Conservation (phyloP, 2,888 invertebrate genomes). For the Cetonia aurata region DNA sequence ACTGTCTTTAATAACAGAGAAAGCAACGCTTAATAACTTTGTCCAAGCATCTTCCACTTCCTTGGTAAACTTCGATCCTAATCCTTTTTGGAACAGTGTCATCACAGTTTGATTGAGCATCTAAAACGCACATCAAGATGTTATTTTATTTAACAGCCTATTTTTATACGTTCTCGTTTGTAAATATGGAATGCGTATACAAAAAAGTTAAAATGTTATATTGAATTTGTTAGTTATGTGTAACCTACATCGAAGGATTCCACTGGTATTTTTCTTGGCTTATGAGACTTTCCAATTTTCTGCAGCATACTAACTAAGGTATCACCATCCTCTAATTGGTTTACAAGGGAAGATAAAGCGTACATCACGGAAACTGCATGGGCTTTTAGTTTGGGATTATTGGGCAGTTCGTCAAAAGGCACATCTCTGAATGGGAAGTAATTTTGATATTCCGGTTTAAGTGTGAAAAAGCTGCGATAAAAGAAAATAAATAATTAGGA, state of each 20-base stretch:
- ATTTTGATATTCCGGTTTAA: constrained; percentile 67
- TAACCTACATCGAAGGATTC: constrained; percentile 50
- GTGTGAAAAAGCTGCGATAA: constrained; percentile 66
- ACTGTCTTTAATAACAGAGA: constrained; percentile 58
- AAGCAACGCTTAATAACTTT: constrained; percentile 63
- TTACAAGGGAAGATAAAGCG: constrained; percentile 67
- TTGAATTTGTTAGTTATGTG: background rate
- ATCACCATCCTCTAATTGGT: constrained; percentile 68
- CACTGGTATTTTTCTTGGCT: constrained; percentile 47
- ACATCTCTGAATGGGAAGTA: constrained; percentile 67
- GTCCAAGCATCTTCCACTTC: constrained; percentile 66
- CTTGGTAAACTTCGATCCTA: constrained; percentile 65
- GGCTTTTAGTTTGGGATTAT: constrained; percentile 68
- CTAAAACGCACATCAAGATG: constrained; percentile 55
- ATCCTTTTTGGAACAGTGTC: constrained; percentile 63
- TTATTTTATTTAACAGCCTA: background rate
- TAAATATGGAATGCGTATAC: background rate
- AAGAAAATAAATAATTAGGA: constrained; percentile 3
- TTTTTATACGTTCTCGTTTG: background rate
- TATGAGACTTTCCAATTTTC: constrained; percentile 59
- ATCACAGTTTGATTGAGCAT: constrained; percentile 64
- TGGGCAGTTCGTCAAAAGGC: constrained; percentile 64
- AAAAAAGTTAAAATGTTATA: background rate
- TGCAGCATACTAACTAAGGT: constrained; percentile 67
- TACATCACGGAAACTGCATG: constrained; percentile 69